Base-by-base conservation (phyloP, 2,113 vertebrate genomes). In the Jacana jacana region DNA sequence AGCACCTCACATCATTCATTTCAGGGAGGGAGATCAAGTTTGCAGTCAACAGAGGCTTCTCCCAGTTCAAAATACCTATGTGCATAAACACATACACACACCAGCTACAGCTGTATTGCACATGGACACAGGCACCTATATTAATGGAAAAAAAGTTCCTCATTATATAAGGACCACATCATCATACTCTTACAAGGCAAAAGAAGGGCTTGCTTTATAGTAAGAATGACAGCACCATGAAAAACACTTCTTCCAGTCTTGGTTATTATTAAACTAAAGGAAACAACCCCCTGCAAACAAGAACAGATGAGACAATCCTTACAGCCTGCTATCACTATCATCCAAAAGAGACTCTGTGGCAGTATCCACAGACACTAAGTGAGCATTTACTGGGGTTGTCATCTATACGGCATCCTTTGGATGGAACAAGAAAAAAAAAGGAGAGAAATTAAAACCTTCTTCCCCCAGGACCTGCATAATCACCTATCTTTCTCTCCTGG, bases 1-100 rank as follows among this genome's bases (percentile, higher is more conserved):
- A 92, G 93, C 66, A 88, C 79, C 60, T 80, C 95, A 75, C 2
- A 3, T 92, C 94, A 91, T 91, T 97, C 92, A 86, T 57, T 87
- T 52, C 70, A 91, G 86, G 5, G 24, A n/a, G 48, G 48, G 48
- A 96, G 77, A 97, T 94, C 77, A 95, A 97, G 61, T 78, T 66
- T 95, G 77, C 92, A 88, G 88, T 60, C 68, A 89, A 35, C 35
- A 48, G 91, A 88, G 78, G 52, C 46, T 80, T 91, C 81, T 95
- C 76, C 46, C 51, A 42, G 69, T 55, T 75, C 72, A 83, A 27
- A 96, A 96, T 70, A 72, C n/a, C 44, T 44, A 23, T 35, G 58
- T 71, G 49, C 84, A 72, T 81, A 40, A 86, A 83, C 57, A 89
- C 49, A 35, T 48, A 63, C 30, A 31, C 39, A 14, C 39, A 10